A percentile compares a stretch with the other conserved stretches of the same genome.
Evolutionary conservation across 2,888 invertebrate genomes (phyloP).

Genomic region (Zeuzera pyrina): DNA sequence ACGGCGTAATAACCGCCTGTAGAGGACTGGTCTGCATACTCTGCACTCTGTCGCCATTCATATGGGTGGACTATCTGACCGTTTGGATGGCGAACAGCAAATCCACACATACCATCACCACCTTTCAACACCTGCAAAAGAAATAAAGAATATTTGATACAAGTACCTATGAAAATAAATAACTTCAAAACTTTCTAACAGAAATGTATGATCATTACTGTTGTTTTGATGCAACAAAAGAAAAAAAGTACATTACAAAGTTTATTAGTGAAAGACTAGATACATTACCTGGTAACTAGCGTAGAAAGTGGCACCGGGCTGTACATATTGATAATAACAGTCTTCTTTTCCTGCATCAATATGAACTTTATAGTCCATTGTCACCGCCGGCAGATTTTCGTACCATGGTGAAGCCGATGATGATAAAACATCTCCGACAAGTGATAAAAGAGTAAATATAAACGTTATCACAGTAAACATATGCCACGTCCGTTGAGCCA

Average conservation of each 20-base stretch:
- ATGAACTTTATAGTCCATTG: constrained; percentile 96
- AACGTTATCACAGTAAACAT: constrained; percentile 54
- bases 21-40: constrained; percentile 88
- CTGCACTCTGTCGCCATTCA: constrained; percentile 90
- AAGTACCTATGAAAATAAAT: not conserved
- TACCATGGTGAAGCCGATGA: constrained; percentile 80
- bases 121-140: constrained; percentile 87
- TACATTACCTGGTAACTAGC: constrained; percentile 92
- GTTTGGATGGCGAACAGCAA: constrained; percentile 89
- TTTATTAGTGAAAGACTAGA: not conserved
- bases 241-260: not conserved
- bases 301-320: constrained; percentile 92
- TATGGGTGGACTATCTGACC: constrained; percentile 91
- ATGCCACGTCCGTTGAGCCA: constrained; percentile 70
- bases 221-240: too few relatives aligned
- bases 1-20: constrained; percentile 91
- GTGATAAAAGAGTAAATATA: constrained; percentile 67
- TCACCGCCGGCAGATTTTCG: constrained; percentile 90
- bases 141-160: constrained; percentile 13
- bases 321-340: constrained; percentile 95
- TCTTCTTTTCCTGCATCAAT: constrained; percentile 95
- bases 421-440: constrained; percentile 60
- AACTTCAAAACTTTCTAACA: not conserved
- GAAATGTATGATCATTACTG: too few relatives aligned
- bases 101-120: constrained; percentile 95